Evolutionary conservation across 2,888 invertebrate genomes (phyloP), one percentile per base, ranked within the genome.

Genomic region (Eilema griseolum): DNA sequence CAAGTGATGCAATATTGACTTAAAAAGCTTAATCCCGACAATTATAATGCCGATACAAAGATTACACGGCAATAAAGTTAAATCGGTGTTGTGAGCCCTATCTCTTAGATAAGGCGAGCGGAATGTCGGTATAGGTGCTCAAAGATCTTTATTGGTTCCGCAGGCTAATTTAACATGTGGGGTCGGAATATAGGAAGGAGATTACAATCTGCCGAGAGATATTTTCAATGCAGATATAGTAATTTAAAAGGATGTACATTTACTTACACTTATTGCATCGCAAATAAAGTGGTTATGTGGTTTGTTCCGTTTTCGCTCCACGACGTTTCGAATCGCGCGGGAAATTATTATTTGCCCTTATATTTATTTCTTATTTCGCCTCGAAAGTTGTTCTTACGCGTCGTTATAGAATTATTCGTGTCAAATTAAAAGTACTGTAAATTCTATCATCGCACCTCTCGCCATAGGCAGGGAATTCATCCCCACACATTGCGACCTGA

Each of bases 11-110:
- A 77, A 81, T 72, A 67, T 73, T 70, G 66, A 74, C 66, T 69
- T 63, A 11, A 59, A 56, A 69, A 73, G 52, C 66, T 72, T 70
- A 74, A 75, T 74, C 62, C 69, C 69, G 71, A 83, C 75, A 81
- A 79, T 83, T 82, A 82, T 73, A 80, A 79, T 75, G 65, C 66
- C 69, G 74, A 79, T 78, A 70, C 69, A 31, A 66, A 83, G 79
- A 82, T 83, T 78, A 80, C 68, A 69, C 24, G 28, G 73, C 72
- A 67, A 81, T 81, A 83, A 81, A 79, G 78, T 74, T 71, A 75
- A 75, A 81, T 79, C 69, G 75, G 57, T 79, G 66, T 67, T 75
- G 70, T 69, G 56, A 66, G 56, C 67, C 67, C 70, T 78, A 83
- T 78, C 82, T 73, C 12, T 23, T 41, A 80, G 81, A 81, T 81